A percentile compares a stretch with the other conserved stretches of the same genome.
Evolutionary conservation across 1,140 invertebrate species (phyloP).

Genomic region (Lordiphosa mommai): DNA sequence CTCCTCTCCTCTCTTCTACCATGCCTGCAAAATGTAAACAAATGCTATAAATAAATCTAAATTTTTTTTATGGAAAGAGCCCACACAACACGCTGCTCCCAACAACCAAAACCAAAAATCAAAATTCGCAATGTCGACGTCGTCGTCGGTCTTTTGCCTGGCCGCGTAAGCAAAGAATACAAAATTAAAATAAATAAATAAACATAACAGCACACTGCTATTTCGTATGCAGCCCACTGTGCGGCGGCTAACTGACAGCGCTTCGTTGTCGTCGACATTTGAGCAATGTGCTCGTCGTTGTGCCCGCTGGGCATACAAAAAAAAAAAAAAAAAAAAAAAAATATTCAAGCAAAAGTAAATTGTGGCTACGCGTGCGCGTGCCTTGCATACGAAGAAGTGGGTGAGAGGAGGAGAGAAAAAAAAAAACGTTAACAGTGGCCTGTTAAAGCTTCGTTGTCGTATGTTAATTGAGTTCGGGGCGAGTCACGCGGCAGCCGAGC

Average conservation of each 20-base stretch:
- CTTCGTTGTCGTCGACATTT: constrained; percentile 51
- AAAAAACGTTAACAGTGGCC: not conserved
- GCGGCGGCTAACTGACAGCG: constrained; percentile 56
- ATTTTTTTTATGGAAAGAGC: constrained; percentile 25
- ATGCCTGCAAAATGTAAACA: constrained; percentile 70
- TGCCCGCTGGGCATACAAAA: constrained; percentile 59
- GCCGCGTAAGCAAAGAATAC: constrained; percentile 14
- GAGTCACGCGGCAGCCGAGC: constrained; percentile 43
- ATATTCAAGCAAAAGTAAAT: constrained; percentile 56
- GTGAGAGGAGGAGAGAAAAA: not conserved
- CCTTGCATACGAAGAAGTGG: constrained; percentile 31
- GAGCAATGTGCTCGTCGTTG: constrained; percentile 66
- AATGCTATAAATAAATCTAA: constrained; percentile 67
- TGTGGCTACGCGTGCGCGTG: constrained; percentile 70
- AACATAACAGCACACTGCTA: constrained; percentile 67
- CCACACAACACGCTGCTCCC: constrained; percentile 44
- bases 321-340: constrained; percentile 9
- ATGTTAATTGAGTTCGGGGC: constrained; percentile 39
- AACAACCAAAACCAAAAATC: not conserved
- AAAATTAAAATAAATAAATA: constrained; percentile 59
- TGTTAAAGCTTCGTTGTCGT: constrained; percentile 4
- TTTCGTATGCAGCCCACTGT: constrained; percentile 71
- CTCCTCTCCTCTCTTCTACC: constrained; percentile 26
- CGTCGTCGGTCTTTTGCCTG: not conserved
- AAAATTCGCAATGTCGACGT: constrained; percentile 8